These are phyloP conservation scores for Phlogophora meticulosa DNA, from an alignment of 2,888 invertebrate genomes.

Conservation along the genomic window DNA sequence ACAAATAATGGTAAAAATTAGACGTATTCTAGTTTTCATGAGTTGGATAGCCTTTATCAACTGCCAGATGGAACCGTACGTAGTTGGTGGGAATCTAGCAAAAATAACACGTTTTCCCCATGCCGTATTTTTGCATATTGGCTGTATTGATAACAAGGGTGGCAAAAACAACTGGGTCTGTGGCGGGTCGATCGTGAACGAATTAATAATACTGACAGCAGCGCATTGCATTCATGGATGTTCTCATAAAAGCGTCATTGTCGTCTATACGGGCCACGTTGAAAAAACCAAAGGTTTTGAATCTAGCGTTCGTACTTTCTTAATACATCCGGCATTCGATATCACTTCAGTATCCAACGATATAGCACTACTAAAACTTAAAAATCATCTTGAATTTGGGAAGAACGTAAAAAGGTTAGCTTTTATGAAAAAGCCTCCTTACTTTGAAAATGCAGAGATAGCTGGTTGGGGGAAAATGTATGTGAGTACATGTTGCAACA, in stretches of 20 bases:
- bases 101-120: constrained; percentile 60
- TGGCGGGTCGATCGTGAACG: too few relatives aligned
- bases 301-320: too few relatives aligned
- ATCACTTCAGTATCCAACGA: too few relatives aligned
- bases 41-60: constrained; percentile 19
- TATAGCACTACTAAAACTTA: too few relatives aligned
- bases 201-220: too few relatives aligned
- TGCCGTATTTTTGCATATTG: constrained; percentile 57
- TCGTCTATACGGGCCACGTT: too few relatives aligned
- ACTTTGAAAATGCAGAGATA: background rate
- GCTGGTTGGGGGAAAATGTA: constrained; percentile 28
- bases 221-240: too few relatives aligned
- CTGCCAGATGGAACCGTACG: constrained; percentile 49
- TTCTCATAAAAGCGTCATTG: too few relatives aligned
- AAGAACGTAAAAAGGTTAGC: constrained; percentile 4
- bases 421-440: constrained; percentile 11
- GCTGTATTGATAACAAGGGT: constrained; percentile 15
- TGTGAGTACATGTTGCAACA: constrained; percentile 13
- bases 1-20: background rate
- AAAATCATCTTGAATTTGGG: too few relatives aligned
- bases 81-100: constrained; percentile 60
- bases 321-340: too few relatives aligned
- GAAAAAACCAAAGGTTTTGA: too few relatives aligned
- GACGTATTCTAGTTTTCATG: background rate
- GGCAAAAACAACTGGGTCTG: too few relatives aligned